Evolutionary conservation across 2,888 invertebrate genomes (phyloP).

Genomic region (Endotricha flammealis): DNA sequence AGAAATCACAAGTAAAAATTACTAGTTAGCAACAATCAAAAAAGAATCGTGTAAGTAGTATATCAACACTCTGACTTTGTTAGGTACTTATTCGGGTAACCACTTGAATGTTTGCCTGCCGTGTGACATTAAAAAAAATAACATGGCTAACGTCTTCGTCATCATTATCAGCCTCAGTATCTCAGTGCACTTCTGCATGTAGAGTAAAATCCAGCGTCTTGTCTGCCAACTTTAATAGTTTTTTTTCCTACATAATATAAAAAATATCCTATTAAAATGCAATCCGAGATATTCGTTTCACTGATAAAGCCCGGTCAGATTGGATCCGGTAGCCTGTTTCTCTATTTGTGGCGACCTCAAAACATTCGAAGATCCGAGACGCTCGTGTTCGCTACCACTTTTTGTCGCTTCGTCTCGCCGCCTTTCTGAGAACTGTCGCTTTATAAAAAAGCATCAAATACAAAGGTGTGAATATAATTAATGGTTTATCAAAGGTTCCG

Average conservation of each 20-base stretch:
- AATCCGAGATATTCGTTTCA: not conserved
- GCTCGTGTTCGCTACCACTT: conserved; percentile 59
- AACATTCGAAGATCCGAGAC: conserved; percentile 40
- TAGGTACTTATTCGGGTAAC: too few species aligned
- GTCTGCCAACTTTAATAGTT: too few species aligned
- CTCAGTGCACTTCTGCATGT: too few species aligned
- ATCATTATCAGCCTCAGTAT: too few species aligned
- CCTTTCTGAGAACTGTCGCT: conserved; percentile 64
- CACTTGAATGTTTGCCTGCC: too few species aligned
- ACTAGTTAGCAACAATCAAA: too few species aligned
- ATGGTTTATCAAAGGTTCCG: conserved; percentile 66
- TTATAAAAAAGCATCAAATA: conserved; percentile 36
- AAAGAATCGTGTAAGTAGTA: too few species aligned
- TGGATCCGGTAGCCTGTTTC: conserved; percentile 21
- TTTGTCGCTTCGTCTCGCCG: conserved; percentile 43
- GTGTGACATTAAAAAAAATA: too few species aligned
- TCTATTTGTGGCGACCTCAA: conserved; percentile 42
- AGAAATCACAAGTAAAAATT: too few species aligned
- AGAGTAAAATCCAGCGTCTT: too few species aligned
- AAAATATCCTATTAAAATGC: not conserved
- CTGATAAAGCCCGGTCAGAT: not conserved
- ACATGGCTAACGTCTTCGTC: too few species aligned
- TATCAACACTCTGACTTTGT: too few species aligned
- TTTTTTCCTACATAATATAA: not conserved
- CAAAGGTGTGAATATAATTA: conserved; percentile 75